These are phyloP conservation scores for Labroides dimidiatus DNA, from an alignment of 2,797 vertebrate genomes.

Conservation along the genomic window DNA sequence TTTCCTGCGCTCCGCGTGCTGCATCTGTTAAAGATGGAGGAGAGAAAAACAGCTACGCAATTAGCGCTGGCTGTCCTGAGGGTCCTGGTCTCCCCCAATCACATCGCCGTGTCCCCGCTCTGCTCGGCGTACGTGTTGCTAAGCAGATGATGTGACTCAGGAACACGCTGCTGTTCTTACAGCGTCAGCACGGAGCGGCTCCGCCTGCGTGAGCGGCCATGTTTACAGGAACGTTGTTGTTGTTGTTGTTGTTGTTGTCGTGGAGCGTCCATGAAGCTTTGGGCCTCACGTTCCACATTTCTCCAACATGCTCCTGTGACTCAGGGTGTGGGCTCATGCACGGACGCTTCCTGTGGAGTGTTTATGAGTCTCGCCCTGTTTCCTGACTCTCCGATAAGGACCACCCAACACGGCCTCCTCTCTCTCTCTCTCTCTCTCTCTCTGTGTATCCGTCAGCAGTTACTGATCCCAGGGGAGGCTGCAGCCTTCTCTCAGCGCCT, in stretches of 20 bases:
- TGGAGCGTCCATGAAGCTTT: background rate
- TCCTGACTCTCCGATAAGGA: constrained; percentile 81
- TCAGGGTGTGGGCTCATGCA: constrained; percentile 72
- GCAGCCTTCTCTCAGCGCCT: constrained; percentile 53
- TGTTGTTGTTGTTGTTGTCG: constrained; percentile 32
- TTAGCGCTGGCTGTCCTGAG: constrained; percentile 77
- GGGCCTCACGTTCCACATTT: constrained; percentile 2
- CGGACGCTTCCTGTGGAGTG: constrained; percentile 75
- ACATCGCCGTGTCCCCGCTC: constrained; percentile 66
- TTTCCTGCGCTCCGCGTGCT: constrained; percentile 67
- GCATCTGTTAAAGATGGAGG: constrained; percentile 75
- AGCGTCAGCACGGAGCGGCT: constrained; percentile 51
- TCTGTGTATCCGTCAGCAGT: constrained; percentile 72
- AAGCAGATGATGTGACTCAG: constrained; percentile 84
- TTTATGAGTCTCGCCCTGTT: constrained; percentile 78
- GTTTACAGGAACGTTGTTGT: constrained; percentile 66
- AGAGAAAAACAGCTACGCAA: constrained; percentile 77
- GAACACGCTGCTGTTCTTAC: constrained; percentile 61
- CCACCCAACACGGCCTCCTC: constrained; percentile 79
- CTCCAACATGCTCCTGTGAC: constrained; percentile 55
- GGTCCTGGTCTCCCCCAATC: constrained; percentile 80
- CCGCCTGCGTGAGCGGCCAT: constrained; percentile 44
- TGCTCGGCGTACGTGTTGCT: constrained; percentile 76
- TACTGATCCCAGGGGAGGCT: constrained; percentile 68
- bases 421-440: constrained; percentile 72